Evolutionary conservation across 2,113 vertebrate species (phyloP), one percentile per base, ranked within the genome.

Genomic region (Paralichthys olivaceus): DNA sequence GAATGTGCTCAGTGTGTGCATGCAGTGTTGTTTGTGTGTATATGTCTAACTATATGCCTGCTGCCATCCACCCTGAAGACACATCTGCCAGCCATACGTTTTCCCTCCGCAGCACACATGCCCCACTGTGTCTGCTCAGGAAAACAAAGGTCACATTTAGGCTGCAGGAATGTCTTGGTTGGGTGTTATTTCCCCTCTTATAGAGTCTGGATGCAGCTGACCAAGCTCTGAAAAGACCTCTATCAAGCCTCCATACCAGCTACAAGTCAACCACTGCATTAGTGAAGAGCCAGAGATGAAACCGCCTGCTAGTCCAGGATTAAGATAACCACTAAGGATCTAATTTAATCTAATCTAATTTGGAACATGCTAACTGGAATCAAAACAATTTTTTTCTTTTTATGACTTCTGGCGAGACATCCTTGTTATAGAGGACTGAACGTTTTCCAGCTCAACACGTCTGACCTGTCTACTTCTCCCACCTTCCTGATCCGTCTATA

Each of bases 101-200:
- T 66, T 53, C n/a, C 47, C 68, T 51, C 69, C 25, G 28, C 57
- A 53, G 49, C 69, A 79, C 72, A 78, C 72, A 69, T 83, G 75
- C 29, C 75, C 70, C 26, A 34, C 70, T 63, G 59, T 69, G 78
- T 83, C 72, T 80, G 76, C 75, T 63, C 15, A 28, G 64, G 84
- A 81, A 77, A 90, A 90, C 81, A 91, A 86, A 90, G 88, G 86
- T 90, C 85, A 89, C 85, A 90, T 89, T 89, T 88, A 90, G 78
- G 89, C 67, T 59, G 77, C 61, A 90, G 90, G 92, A 94, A 94
- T 94, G 85, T 91, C 79, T 81, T 81, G 81, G 82, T 71, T 69
- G 69, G 72, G 79, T 89, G 87, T 82, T 76, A 93, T 90, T 92
- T 90, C 80, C 87, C 81, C 71, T 84, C 63, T 8, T 54, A 78